phyloP scores from a whole-genome alignment of 2,888 invertebrate genomes.

The Acleris emargana region DNA sequence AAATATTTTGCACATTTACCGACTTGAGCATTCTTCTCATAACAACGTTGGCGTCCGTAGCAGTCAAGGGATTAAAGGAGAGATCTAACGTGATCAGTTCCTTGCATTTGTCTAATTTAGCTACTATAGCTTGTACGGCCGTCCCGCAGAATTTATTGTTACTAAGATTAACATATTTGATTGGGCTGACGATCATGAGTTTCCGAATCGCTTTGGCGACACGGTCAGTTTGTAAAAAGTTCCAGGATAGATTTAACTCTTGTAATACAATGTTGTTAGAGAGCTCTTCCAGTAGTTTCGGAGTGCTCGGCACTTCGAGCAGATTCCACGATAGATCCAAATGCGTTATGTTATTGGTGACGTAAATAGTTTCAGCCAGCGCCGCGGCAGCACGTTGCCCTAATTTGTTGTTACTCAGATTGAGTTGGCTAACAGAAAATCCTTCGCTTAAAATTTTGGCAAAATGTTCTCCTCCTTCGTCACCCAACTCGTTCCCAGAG shows the following conservation, averaged over 20 bases:
- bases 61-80: conserved; percentile 54
- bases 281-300: conserved; percentile 48
- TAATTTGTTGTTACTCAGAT: conserved; percentile 53
- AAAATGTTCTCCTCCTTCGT: conserved; percentile 49
- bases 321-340: conserved; percentile 58
- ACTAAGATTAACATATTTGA: conserved; percentile 50
- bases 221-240: conserved; percentile 47
- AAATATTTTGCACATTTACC: conserved; percentile 51
- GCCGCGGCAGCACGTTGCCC: conserved; percentile 45
- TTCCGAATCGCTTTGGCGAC: conserved; percentile 46
- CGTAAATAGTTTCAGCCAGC: conserved; percentile 48
- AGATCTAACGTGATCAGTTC: conserved; percentile 51
- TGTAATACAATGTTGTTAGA: conserved; percentile 44
- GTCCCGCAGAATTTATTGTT: conserved; percentile 51
- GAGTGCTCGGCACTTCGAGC: conserved; percentile 42
- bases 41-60: conserved; percentile 45
- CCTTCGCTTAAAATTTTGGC: conserved; percentile 47
- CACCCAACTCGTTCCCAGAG: conserved; percentile 50
- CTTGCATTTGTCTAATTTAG: conserved; percentile 45
- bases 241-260: conserved; percentile 55
- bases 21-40: conserved; percentile 48
- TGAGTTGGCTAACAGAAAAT: conserved; percentile 41
- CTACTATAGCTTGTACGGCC: conserved; percentile 43
- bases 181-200: conserved; percentile 44
- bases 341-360: conserved; percentile 47